Base-by-base conservation (phyloP, 2,113 vertebrate species). In the Brienomyrus brachyistius region DNA sequence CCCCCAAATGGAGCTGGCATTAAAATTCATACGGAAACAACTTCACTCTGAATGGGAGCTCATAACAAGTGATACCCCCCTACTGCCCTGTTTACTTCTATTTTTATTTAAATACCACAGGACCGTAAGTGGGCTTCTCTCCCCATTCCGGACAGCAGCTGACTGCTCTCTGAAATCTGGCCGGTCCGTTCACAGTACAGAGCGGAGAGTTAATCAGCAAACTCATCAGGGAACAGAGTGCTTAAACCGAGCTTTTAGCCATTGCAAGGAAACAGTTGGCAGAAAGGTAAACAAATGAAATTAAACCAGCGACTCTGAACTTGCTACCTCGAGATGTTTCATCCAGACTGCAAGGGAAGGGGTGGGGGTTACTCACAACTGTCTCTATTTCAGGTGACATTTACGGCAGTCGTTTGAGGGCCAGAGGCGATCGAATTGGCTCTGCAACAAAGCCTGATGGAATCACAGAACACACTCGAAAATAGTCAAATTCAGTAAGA, bases 1-100 rank as follows among this genome's bases (percentile, higher is more conserved):
- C 88, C 80, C 62, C 51, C 90, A 52, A 86, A 89, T 59, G 66
- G 89, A 77, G 45, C 21, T n/a, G 31, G 17, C 0, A 77, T 74
- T 40, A 48, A 85, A 90, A 91, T 92, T 93, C 83, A 91, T 82
- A 90, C 5, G 85, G 85, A 87, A 77, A 47, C 45, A 89, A 82
- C 88, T 80, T 80, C 48, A 89, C 15, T 89, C 90, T 91, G 27
- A 62, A 91, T 85, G 86, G 45, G 59, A 59, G 21, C 19, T 45
- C 45, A 13, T 84, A n/a, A 47, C 31, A 17, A 54, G 31, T 8
- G 88, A 74, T 19, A 3, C 74, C 88, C 74, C 74, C 19, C 50
- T 15, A 31, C 70, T 43, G 35, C 1, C 23, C 80, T 27, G 10
- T 89, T 89, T 83, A 56, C 19, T 89, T 56, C 4, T 54, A 21